These are phyloP conservation scores for Yponomeuta evonymella DNA, from an alignment of 2,888 invertebrate species.

Conservation along the genomic window DNA sequence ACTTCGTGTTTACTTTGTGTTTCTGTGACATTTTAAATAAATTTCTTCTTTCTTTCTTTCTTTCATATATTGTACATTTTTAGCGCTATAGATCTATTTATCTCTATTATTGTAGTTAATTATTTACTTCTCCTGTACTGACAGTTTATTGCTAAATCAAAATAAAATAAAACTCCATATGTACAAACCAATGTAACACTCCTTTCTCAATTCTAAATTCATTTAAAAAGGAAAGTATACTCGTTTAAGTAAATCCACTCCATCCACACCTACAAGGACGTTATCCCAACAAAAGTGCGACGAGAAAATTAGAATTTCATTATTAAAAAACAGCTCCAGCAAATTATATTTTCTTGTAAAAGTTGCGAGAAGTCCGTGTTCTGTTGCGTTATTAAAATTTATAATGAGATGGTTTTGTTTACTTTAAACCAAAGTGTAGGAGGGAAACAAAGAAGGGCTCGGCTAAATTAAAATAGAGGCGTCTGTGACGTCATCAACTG, in stretches of 20 bases:
- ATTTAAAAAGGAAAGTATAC: not conserved
- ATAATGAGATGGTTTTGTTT: conserved; percentile 11
- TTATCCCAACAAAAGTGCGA: not conserved
- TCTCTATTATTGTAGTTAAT: no score
- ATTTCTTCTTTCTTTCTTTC: no score
- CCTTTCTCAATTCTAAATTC: no score
- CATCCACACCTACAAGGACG: not conserved
- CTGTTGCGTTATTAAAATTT: conserved; percentile 10
- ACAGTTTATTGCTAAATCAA: no score
- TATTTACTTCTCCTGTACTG: no score
- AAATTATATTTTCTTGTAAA: not conserved
- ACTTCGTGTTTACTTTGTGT: no score
- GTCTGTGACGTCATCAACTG: not conserved
- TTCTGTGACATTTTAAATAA: no score
- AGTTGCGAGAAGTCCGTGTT: not conserved
- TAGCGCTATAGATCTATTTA: no score
- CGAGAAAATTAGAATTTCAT: not conserved
- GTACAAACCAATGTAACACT: no score
- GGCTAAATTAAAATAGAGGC: not conserved
- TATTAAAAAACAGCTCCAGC: not conserved
- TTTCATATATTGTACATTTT: no score
- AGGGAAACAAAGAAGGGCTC: not conserved
- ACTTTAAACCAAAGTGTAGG: not conserved
- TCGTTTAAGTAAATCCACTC: not conserved
- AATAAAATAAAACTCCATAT: no score